phyloP scores from a whole-genome alignment of 2,113 vertebrate genomes.

The Rhinichthys klamathensis region DNA sequence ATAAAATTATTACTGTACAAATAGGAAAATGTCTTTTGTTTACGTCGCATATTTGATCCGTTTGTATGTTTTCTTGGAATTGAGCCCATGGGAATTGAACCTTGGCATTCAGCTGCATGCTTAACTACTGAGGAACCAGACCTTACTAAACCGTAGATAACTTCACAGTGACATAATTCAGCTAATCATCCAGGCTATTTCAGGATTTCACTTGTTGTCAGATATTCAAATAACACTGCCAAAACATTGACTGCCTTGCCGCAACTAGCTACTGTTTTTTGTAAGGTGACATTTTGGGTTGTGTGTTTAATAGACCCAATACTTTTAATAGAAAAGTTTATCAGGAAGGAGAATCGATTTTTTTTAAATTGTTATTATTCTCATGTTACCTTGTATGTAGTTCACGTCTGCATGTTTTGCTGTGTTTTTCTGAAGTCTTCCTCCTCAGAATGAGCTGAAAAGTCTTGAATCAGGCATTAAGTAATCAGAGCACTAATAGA shows the following conservation, averaged over 20 bases:
- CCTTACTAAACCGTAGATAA: background rate
- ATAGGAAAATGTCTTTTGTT: no score
- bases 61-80: background rate
- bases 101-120: background rate
- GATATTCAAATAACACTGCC: background rate
- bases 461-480: background rate
- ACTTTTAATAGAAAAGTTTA: background rate
- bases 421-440: background rate
- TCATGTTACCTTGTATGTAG: background rate
- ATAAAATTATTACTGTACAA: no score
- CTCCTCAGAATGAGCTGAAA: background rate
- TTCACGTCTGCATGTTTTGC: background rate
- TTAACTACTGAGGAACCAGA: background rate
- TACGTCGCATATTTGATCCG: background rate
- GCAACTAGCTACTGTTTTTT: background rate
- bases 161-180: background rate
- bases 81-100: background rate
- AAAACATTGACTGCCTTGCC: background rate
- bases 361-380: background rate
- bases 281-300: background rate
- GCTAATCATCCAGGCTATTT: background rate
- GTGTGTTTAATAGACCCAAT: background rate
- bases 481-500: background rate
- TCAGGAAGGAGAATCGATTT: background rate
- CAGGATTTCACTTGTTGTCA: background rate